phyloP scores from a whole-genome alignment of 2,797 vertebrate species.

The Adelosebastes latens region DNA sequence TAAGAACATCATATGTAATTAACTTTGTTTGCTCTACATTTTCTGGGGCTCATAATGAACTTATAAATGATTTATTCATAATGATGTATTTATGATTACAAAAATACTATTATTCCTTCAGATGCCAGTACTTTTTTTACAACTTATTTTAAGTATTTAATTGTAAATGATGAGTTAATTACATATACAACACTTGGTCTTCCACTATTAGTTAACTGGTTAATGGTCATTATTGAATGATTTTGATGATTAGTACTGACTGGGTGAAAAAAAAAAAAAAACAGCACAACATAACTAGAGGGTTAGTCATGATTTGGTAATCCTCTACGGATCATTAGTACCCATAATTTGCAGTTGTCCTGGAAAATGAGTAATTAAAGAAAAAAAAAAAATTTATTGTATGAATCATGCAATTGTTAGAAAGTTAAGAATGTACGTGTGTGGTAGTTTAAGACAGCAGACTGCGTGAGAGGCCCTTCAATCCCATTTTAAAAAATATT shows the following conservation, averaged over 20 bases:
- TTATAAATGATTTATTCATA: constrained; percentile 11
- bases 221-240: constrained; percentile 28
- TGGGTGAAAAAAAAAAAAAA: neutral
- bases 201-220: constrained; percentile 32
- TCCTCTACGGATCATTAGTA: constrained; percentile 59
- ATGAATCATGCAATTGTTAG: constrained; percentile 55
- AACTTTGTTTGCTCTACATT: constrained; percentile 3
- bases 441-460: constrained; percentile 15
- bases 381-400: constrained; percentile 8
- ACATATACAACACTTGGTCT: constrained; percentile 28
- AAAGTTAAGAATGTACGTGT: constrained; percentile 14
- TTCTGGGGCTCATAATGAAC: neutral
- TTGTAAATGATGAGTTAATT: constrained; percentile 48
- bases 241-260: constrained; percentile 23
- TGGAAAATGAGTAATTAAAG: constrained; percentile 43
- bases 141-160: constrained; percentile 34
- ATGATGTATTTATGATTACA: constrained; percentile 17
- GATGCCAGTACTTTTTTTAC: constrained; percentile 43
- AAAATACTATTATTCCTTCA: constrained; percentile 35
- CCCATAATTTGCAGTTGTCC: constrained; percentile 39
- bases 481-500: constrained; percentile 25
- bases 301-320: constrained; percentile 47
- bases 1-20: neutral
- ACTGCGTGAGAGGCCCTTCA: constrained; percentile 22
- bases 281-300: constrained; percentile 11